A percentile compares a stretch with the other conserved stretches of the same genome.
phyloP scores from a whole-genome alignment of 30 jellyfish, hydroid and myxozoan genomes.

The Nemopilema nomurai region DNA sequence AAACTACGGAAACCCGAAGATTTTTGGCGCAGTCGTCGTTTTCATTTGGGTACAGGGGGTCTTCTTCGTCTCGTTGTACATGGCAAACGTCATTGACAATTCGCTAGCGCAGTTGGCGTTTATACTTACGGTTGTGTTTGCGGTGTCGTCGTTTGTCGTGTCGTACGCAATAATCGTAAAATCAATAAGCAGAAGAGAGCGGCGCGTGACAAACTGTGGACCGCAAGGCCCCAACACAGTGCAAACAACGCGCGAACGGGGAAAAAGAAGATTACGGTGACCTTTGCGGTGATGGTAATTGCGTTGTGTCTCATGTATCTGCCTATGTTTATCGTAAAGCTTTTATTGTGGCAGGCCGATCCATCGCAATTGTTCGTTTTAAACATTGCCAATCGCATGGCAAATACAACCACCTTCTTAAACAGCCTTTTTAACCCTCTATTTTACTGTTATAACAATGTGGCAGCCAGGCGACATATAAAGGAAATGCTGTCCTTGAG shows the following conservation, averaged over 20 bases:
- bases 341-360: slow-evolving; percentile 42
- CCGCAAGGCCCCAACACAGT: neutral
- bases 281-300: slow-evolving; percentile 47
- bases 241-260: neutral
- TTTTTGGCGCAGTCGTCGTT: slow-evolving; percentile 12
- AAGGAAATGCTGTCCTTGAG: neutral
- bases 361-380: slow-evolving; percentile 24
- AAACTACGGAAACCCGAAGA: slow-evolving; percentile 26
- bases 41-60: slow-evolving; percentile 57
- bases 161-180: slow-evolving; percentile 39
- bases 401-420: slow-evolving; percentile 58
- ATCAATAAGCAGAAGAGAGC: slow-evolving; percentile 5
- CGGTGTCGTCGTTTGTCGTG: slow-evolving; percentile 44
- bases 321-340: slow-evolving; percentile 62
- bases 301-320: slow-evolving; percentile 58
- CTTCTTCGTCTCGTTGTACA: slow-evolving; percentile 18
- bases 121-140: slow-evolving; percentile 42
- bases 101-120: slow-evolving; percentile 52
- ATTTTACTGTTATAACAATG: slow-evolving; percentile 37
- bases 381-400: slow-evolving; percentile 47
- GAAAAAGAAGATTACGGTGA: slow-evolving; percentile 20
- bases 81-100: slow-evolving; percentile 23
- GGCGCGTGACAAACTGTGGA: slow-evolving; percentile 23
- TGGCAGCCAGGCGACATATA: slow-evolving; percentile 4
- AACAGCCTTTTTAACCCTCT: slow-evolving; percentile 57